Conservation (phyloP, 2,797 vertebrate genomes). For the Falco biarmicus region DNA sequence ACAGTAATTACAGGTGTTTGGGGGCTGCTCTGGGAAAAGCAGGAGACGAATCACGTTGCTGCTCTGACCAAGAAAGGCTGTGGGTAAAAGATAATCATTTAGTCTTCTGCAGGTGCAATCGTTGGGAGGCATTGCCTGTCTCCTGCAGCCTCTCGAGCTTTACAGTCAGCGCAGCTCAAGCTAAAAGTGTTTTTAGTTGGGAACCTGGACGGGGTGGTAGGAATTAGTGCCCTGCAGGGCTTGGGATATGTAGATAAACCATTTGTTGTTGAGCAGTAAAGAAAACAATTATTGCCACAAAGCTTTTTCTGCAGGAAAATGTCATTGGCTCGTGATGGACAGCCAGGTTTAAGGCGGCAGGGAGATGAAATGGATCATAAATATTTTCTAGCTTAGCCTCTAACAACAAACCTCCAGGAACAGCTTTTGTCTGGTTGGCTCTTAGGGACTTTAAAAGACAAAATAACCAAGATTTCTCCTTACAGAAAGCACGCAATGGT, state of each 20-base stretch:
- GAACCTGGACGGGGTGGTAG: not conserved
- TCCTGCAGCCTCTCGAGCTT: not conserved
- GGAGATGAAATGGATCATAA: not conserved
- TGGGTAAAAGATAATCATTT: not conserved
- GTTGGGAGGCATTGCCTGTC: not conserved
- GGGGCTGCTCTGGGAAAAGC: not conserved
- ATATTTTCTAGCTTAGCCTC: not conserved
- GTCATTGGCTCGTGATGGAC: rapidly evolving
- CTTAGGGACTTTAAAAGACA: not conserved
- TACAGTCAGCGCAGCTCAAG: not conserved
- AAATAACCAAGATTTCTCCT: not conserved
- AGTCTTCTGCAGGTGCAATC: not conserved
- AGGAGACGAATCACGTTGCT: not conserved
- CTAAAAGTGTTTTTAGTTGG: not conserved
- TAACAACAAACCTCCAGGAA: not conserved
- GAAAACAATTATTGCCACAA: not conserved
- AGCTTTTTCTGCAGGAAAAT: not conserved
- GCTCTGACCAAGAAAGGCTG: not conserved
- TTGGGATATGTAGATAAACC: not conserved
- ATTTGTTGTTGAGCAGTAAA: not conserved
- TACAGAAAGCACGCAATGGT: not conserved
- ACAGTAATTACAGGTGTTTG: not conserved
- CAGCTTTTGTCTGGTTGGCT: not conserved
- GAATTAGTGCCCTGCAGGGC: not conserved
- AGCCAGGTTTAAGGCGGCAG: not conserved